These are phyloP conservation scores for Gymnoscopelus microlampas DNA, from an alignment of 2,797 vertebrate species.

Conservation along the genomic window DNA sequence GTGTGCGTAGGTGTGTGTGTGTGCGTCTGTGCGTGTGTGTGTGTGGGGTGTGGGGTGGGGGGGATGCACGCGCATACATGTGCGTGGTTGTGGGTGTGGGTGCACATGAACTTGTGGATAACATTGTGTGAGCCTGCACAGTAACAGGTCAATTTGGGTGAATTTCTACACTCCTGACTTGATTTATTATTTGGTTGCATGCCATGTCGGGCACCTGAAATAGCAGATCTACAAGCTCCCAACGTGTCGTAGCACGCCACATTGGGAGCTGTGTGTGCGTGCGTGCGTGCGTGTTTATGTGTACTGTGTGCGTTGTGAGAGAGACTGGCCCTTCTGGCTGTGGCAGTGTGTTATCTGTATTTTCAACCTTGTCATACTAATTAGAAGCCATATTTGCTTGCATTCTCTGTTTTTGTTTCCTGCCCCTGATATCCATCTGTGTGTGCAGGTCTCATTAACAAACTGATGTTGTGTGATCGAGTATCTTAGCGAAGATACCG, in stretches of 20 bases:
- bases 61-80: background rate
- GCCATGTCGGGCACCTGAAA: too few relatives aligned
- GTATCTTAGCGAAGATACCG: conserved; percentile 68
- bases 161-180: too few relatives aligned
- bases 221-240: too few relatives aligned
- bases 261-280: background rate
- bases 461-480: conserved; percentile 77
- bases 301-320: conserved; percentile 40
- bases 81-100: too few relatives aligned
- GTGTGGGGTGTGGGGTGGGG: conserved; percentile 2
- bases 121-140: too few relatives aligned
- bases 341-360: conserved; percentile 77
- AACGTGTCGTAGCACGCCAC: too few relatives aligned
- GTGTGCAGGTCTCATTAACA: conserved; percentile 79
- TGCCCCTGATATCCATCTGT: conserved; percentile 81
- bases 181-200: too few relatives aligned
- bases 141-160: too few relatives aligned
- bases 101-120: too few relatives aligned
- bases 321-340: conserved; percentile 61
- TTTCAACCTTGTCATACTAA: conserved; percentile 83
- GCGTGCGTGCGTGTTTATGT: conserved; percentile 33
- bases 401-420: conserved; percentile 80
- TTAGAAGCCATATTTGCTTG: conserved; percentile 84
- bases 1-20: conserved; percentile 44
- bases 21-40: conserved; percentile 32